phyloP scores from a whole-genome alignment of 2,888 invertebrate species.

The Temnothorax rugatulus region DNA sequence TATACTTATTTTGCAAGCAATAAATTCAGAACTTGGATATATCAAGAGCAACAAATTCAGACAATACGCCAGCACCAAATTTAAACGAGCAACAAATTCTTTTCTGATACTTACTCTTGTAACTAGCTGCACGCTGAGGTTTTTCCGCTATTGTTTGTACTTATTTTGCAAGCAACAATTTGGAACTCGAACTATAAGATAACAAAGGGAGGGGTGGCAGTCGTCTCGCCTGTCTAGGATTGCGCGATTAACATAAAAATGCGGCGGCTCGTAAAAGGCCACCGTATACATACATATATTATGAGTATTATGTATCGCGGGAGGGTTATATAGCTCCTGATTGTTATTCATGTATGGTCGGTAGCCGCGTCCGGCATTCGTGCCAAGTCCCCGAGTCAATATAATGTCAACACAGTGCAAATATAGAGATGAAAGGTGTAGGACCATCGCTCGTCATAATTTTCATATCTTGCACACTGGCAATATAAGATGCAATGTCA shows the following conservation, averaged over 20 bases:
- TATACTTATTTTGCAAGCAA: too few relatives aligned
- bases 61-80: too few relatives aligned
- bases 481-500: not conserved
- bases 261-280: slow-evolving; percentile 77
- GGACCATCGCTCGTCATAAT: slow-evolving; percentile 38
- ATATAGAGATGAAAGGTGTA: slow-evolving; percentile 4
- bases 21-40: too few relatives aligned
- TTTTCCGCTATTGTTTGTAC: too few relatives aligned
- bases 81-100: too few relatives aligned
- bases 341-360: slow-evolving; percentile 82
- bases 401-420: slow-evolving; percentile 72
- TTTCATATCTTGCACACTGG: not conserved
- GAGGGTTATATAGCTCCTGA: slow-evolving; percentile 81
- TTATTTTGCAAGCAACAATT: too few relatives aligned
- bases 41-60: too few relatives aligned
- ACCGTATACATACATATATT: slow-evolving; percentile 72
- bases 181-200: too few relatives aligned
- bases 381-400: slow-evolving; percentile 71
- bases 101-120: too few relatives aligned
- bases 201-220: slow-evolving; percentile 43
- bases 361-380: slow-evolving; percentile 66
- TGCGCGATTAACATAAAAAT: slow-evolving; percentile 84
- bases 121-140: too few relatives aligned
- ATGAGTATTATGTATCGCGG: slow-evolving; percentile 68
- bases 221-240: slow-evolving; percentile 61